Base-by-base conservation (phyloP, 1,140 invertebrate species). In the Wasmannia auropunctata region DNA sequence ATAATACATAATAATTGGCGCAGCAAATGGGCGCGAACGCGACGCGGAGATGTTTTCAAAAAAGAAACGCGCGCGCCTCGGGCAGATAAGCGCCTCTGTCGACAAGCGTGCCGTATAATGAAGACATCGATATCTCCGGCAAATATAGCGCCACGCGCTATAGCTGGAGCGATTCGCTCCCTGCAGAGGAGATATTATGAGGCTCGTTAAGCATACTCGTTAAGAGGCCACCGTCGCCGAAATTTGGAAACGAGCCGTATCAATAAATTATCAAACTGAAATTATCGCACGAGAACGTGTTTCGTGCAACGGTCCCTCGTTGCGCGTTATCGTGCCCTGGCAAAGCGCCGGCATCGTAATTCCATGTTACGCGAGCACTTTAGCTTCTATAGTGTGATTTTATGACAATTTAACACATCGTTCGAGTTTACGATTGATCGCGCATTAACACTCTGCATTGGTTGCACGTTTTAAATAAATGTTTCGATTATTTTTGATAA, bases 251-350 rank as follows among this genome's bases (percentile, higher is more conserved):
- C 19, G 11, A 43, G 63, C 16, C 11, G 14, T 49, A 1, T 31
- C 37, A 70, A 81, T 70, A 70, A 81, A 70, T 58, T 81, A 70
- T 70, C 6, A 70, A 46, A 81, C 11, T 56, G 51, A 43, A 31
- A 58, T 81, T 58, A 70, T 70, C 77, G 25, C 37, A 31, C 65
- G 25, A 11, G 40, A 51, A 63, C 19, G 62, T 69, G 63, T 51
- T 40, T 22, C 46, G 49, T 16, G 19, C 76, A 67, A 67, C 25
- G 63, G 19, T 43, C 16, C 25, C n/a, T 43, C 25, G 14, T 40
- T 34, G 25, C 40, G 22, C 43, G n/a, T 65, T 46, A 31, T n/a
- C 25, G 14, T 49, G 28, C 3, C 8, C 16, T 31, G 60, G 19
- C 22, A 8, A 79, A 67, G 22, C 60, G 63, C n/a, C 28, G 28